Percentiles rank a stretch among this genome's conserved stretches.
phyloP scores from a whole-genome alignment of 1,140 invertebrate genomes.

The Pseudomyrmex pallidus region DNA sequence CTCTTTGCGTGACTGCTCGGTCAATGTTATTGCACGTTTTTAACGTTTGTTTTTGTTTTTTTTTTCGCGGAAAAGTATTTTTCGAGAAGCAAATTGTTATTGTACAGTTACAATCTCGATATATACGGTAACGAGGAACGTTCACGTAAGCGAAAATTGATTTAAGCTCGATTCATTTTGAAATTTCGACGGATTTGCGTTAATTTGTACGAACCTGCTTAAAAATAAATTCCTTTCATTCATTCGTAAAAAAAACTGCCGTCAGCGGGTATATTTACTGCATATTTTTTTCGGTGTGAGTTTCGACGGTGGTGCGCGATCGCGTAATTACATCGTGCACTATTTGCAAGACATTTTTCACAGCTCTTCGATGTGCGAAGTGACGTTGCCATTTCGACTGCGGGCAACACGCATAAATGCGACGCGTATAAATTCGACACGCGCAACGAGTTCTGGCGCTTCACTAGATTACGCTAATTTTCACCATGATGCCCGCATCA shows the following conservation, averaged over 20 bases:
- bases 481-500: conserved; percentile 62
- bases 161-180: conserved; percentile 44
- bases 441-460: conserved; percentile 63
- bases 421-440: conserved; percentile 63
- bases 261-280: conserved; percentile 25
- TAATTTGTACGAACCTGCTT: conserved; percentile 45
- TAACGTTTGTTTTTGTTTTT: not conserved
- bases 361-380: conserved; percentile 19
- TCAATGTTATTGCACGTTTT: conserved; percentile 1
- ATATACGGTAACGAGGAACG: conserved; percentile 10
- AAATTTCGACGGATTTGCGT: conserved; percentile 39
- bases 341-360: conserved; percentile 58
- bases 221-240: conserved; percentile 47
- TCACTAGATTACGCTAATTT: conserved; percentile 64
- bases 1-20: not conserved
- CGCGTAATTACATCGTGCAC: conserved; percentile 42
- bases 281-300: conserved; percentile 31
- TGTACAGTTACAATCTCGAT: conserved; percentile 9
- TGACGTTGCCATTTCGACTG: conserved; percentile 54
- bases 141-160: conserved; percentile 35
- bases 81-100: conserved; percentile 2
- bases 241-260: not conserved
- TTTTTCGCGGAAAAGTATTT: conserved; percentile 16
- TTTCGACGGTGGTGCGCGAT: conserved; percentile 18
- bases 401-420: conserved; percentile 63